Percentiles rank a stretch among this genome's conserved stretches.
Evolutionary conservation across 2,113 vertebrate species (phyloP).

Genomic region (Rallus limicola): DNA sequence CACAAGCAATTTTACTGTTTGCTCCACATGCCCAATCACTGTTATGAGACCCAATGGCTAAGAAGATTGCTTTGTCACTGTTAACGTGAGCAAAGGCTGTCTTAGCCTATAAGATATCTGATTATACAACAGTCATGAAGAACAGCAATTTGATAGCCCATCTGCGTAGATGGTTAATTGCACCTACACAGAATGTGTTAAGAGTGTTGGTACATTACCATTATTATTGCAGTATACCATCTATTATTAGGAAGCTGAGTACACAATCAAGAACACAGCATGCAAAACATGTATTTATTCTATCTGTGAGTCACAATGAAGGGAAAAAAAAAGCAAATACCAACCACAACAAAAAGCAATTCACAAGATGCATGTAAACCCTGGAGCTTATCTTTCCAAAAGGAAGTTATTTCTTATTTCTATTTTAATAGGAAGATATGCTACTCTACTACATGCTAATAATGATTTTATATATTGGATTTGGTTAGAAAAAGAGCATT

Average conservation of each 20-base stretch:
- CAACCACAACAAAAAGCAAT: not conserved
- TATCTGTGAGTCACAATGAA: not conserved
- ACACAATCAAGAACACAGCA: not conserved
- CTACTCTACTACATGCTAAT: not conserved
- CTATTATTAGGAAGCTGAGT: conserved; percentile 13
- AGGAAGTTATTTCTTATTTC: conserved; percentile 1
- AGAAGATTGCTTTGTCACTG: not conserved
- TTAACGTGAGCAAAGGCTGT: not conserved
- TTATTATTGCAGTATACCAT: not conserved
- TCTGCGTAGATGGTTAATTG: not conserved
- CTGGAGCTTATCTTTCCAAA: not conserved
- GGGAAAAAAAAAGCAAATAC: not conserved
- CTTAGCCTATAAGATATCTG: not conserved
- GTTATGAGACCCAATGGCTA: not conserved
- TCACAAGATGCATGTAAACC: not conserved
- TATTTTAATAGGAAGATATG: not conserved
- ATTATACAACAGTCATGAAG: not conserved
- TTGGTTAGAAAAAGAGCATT: not conserved
- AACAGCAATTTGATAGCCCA: not conserved
- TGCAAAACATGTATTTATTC: conserved; percentile 11
- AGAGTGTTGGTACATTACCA: not conserved
- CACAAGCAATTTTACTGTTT: not conserved
- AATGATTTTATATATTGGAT: not conserved
- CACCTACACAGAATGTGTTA: not conserved
- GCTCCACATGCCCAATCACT: not conserved